Conservation (phyloP, 2,797 vertebrate genomes). For the Halcyon badia region DNA sequence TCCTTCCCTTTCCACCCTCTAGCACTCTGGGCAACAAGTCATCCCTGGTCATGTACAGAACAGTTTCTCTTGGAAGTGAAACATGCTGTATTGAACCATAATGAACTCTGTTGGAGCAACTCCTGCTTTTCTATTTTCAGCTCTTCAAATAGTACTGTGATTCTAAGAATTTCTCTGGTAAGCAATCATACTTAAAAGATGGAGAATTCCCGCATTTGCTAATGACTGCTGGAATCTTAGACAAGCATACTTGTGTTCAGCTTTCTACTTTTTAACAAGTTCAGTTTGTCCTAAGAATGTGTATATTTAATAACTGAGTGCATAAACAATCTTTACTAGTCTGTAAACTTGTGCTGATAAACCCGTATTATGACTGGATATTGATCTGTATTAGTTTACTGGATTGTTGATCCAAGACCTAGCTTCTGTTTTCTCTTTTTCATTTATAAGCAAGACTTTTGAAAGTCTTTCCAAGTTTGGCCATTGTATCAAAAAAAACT, state of each 20-base stretch:
- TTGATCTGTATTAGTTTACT: background rate
- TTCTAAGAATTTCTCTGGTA: background rate
- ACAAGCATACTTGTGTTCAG: fast-evolving
- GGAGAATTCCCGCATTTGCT: background rate
- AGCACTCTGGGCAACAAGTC: background rate
- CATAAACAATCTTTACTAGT: background rate
- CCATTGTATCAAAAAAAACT: background rate
- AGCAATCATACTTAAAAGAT: background rate
- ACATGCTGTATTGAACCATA: background rate
- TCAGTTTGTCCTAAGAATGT: background rate
- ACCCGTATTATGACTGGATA: background rate
- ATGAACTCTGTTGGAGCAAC: background rate
- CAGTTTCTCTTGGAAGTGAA: background rate
- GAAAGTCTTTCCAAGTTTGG: background rate
- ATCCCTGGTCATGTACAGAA: background rate
- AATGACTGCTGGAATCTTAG: background rate
- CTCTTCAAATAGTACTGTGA: background rate
- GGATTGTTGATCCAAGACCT: background rate
- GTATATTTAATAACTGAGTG: background rate
- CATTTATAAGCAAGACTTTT: background rate
- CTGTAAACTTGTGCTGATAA: background rate
- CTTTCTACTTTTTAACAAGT: background rate
- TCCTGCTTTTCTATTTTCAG: background rate
- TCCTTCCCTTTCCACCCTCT: background rate
- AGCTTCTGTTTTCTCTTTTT: background rate